Evolutionary conservation across 2,797 vertebrate genomes (phyloP), one percentile per base, ranked within the genome.

Genomic region (Sebastes hubbsi): DNA sequence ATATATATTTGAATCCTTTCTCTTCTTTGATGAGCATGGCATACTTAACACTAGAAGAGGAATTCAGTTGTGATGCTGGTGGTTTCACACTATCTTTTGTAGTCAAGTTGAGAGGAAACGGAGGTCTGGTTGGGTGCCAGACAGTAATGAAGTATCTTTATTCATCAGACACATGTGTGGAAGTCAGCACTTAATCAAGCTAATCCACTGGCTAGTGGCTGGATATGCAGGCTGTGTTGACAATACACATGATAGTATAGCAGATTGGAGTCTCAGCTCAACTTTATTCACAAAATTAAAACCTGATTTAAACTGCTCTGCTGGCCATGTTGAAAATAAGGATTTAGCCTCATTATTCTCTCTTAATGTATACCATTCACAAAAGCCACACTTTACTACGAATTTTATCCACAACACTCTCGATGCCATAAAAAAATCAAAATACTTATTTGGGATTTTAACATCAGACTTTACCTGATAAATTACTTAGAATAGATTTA

Each of bases 81-180:
- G 49, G 42, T 72, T 87, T 94, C 88, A 88, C 91, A 85, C 73
- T 75, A 12, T 73, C 72, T 72, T 76, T 82, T 91, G 76, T 81
- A 8, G 69, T 72, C 5, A 38, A 69, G 73, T 11, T 65, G 25
- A 79, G 79, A 94, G 93, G 94, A 94, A 93, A 93, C 63, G 61
- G 61, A 75, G 66, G 76, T 84, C 72, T 64, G 52, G 74, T 46
- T 22, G 87, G 89, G 90, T 88, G 92, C 89, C 86, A 94, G 93
- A 92, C 90, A 38, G 65, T 89, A 92, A 94, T 88, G 77, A 92
- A 92, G 88, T 71, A 87, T 79, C 81, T 89, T 87, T 85, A 94
- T 95, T 94, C 93, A 86, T 90, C 49, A 81, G 75, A 85, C 85
- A 61, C 49, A 55, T 64, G 63, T 83, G 89, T 81, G 87, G 80